phyloP scores from a whole-genome alignment of 2,888 invertebrate species.

The Anagyrus pseudococci region DNA sequence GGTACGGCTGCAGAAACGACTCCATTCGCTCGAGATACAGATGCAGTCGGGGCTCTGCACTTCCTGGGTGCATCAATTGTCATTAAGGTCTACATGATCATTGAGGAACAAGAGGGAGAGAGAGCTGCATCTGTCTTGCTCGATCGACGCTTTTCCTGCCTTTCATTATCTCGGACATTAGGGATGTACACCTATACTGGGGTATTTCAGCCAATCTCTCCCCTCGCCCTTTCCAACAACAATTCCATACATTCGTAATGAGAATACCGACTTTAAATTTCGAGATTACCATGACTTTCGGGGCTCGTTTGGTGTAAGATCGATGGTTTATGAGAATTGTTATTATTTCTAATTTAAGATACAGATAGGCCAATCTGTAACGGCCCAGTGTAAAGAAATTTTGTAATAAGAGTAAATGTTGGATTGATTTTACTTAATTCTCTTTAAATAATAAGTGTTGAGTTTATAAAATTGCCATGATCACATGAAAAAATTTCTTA shows the following conservation, averaged over 20 bases:
- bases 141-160: slow-evolving; percentile 13
- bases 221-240: not conserved
- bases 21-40: slow-evolving; percentile 18
- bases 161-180: slow-evolving; percentile 36
- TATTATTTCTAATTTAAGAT: slow-evolving; percentile 17
- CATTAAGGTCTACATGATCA: slow-evolving; percentile 59
- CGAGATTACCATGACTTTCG: slow-evolving; percentile 12
- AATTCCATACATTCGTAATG: not conserved
- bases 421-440: too few species aligned
- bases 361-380: too few species aligned
- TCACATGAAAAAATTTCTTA: too few species aligned
- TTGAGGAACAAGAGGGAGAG: slow-evolving; percentile 42
- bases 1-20: slow-evolving; percentile 21
- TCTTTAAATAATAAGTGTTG: too few species aligned
- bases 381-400: too few species aligned
- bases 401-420: too few species aligned
- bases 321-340: slow-evolving; percentile 7
- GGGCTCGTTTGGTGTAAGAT: not conserved
- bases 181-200: slow-evolving; percentile 3
- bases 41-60: slow-evolving; percentile 38
- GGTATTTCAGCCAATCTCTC: not conserved
- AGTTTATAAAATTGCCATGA: too few species aligned
- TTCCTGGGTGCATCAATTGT: slow-evolving; percentile 58
- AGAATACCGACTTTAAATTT: slow-evolving; percentile 1
- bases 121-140: slow-evolving; percentile 19